Evolutionary conservation across 2,113 vertebrate genomes (phyloP), one percentile per base, ranked within the genome.

Genomic region (Spea bombifrons): DNA sequence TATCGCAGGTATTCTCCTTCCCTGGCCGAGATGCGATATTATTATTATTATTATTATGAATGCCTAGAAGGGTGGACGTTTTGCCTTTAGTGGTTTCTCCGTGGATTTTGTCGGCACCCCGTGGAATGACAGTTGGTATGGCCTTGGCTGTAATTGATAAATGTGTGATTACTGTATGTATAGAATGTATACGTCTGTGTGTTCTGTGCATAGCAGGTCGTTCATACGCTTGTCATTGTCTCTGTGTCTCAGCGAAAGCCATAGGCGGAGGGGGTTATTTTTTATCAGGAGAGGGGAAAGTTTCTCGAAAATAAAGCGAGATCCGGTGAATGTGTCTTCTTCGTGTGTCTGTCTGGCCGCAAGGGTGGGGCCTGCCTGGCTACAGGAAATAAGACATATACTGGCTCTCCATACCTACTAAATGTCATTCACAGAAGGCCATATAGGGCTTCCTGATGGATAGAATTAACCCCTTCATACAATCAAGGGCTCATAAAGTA

Each of bases 71-170:
- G 61, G 61, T 30, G 59, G 61, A 4, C 17, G n/a, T 16, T 45
- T 15, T 53, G 17, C 65, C 53, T 45, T 59, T 30, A 53, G 10
- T 43, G 69, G 8, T 59, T 15, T 59, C 12, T 30, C 49, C 7
- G 3, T 16, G 67, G 67, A 71, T 66, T 76, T 44, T 55, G 8
- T 69, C 48, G 72, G 72, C 52, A 9, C 48, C 49, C 43, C 66
- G 71, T 71, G 77, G 61, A 73, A 50, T 73, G 8, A 30, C 48
- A 73, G 63, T 4, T 66, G 77, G 77, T 80, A 80, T 73, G 63
- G 71, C 67, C 66, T 79, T 5, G 1, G 4, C 7, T 59, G 63
- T 64, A 30, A 13, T 61, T 13, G 15, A 13, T n/a, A 61, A 61
- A 61, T 61, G 15, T 59, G 12, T 59, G 5, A 59, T 59, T 7